Conservation (phyloP, 2,888 invertebrate species). For the Phaonia tiefii region DNA sequence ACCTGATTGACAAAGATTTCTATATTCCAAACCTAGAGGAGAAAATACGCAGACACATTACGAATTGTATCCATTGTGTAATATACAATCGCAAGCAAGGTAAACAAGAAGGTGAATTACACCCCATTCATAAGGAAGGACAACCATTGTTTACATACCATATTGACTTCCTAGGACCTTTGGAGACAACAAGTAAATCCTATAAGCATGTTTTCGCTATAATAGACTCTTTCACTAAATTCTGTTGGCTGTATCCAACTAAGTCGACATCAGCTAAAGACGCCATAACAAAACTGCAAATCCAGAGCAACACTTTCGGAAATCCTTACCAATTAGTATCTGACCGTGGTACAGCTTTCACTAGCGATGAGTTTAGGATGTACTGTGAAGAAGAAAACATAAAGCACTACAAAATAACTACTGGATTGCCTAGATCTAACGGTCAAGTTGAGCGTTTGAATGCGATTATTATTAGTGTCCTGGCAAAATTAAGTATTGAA, state of each 20-base stretch:
- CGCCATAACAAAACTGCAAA: constrained; percentile 71
- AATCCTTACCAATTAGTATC: constrained; percentile 74
- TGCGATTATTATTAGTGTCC: constrained; percentile 5
- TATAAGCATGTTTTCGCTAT: constrained; percentile 73
- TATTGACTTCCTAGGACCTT: constrained; percentile 58
- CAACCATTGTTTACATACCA: constrained; percentile 39
- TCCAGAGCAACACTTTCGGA: constrained; percentile 74
- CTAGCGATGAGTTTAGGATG: constrained; percentile 69
- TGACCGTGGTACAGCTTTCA: constrained; percentile 73
- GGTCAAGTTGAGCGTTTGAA: constrained; percentile 8
- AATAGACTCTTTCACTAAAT: constrained; percentile 76
- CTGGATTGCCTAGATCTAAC: constrained; percentile 4
- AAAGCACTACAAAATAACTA: constrained; percentile 63
- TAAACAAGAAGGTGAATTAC: constrained; percentile 35
- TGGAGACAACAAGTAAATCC: constrained; percentile 66
- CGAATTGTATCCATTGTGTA: not conserved
- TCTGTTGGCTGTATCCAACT: too few species aligned
- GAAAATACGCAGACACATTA: too few species aligned
- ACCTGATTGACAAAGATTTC: too few species aligned
- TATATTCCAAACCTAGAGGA: too few species aligned
- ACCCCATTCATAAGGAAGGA: constrained; percentile 35
- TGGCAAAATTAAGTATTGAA: too few species aligned
- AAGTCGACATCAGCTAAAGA: too few species aligned
- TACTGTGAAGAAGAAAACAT: constrained; percentile 75
- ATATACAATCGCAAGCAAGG: not conserved